phyloP scores from a whole-genome alignment of 30 jellyfish, hydroid and myxozoan species.

The Chrysaora quinquecirrha region DNA sequence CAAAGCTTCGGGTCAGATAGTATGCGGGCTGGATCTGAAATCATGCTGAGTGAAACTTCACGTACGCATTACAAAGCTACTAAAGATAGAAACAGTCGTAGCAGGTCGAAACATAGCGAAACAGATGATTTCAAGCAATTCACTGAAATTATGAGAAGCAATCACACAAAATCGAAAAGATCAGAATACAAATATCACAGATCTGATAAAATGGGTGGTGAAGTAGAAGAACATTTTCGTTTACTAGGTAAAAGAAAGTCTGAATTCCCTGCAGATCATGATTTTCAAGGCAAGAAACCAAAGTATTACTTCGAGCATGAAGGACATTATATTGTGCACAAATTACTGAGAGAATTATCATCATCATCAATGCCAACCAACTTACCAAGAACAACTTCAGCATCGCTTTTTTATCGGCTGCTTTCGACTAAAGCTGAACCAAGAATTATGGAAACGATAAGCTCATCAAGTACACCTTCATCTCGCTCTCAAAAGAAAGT shows the following conservation, averaged over 20 bases:
- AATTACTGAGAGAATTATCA: slow-evolving; percentile 60
- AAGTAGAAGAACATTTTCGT: slow-evolving; percentile 24
- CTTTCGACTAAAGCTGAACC: slow-evolving; percentile 72
- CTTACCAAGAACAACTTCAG: slow-evolving; percentile 69
- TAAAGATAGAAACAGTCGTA: slow-evolving; percentile 17
- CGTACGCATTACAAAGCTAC: slow-evolving; percentile 32
- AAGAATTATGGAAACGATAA: slow-evolving; percentile 65
- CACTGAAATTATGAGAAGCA: slow-evolving; percentile 3
- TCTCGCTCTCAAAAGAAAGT: slow-evolving; percentile 42
- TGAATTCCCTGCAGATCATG: slow-evolving; percentile 45
- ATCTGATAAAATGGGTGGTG: slow-evolving; percentile 19
- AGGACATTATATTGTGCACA: slow-evolving; percentile 65
- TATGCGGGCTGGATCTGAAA: slow-evolving; percentile 66
- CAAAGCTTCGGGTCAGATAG: slow-evolving; percentile 60
- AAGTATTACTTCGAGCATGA: slow-evolving; percentile 68
- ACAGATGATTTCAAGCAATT: slow-evolving; percentile 21
- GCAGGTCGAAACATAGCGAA: slow-evolving; percentile 10
- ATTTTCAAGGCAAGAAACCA: slow-evolving; percentile 40
- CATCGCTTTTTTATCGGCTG: slow-evolving; percentile 62
- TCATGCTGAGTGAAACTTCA: slow-evolving; percentile 66
- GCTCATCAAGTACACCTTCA: background rate
- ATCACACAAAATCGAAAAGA: background rate
- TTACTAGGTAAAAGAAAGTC: slow-evolving; percentile 41
- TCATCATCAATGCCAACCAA: slow-evolving; percentile 32
- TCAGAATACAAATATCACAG: background rate